phyloP scores from a whole-genome alignment of 2,797 vertebrate species.

The Crypturellus tataupa region DNA sequence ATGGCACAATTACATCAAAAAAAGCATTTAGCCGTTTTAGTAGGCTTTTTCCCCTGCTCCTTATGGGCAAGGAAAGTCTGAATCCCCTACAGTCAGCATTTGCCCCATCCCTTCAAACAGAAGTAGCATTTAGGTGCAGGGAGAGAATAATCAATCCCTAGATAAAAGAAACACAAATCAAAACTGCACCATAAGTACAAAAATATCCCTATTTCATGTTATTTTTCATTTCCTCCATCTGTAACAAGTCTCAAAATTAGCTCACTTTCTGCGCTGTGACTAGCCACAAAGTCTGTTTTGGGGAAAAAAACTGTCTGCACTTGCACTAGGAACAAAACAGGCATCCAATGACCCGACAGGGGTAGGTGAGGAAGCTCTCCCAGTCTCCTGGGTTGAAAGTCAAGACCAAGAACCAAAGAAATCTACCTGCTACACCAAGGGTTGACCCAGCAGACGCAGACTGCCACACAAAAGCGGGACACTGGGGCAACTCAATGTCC shows the following conservation, averaged over 20 bases:
- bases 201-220: neutral
- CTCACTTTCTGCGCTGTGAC: neutral
- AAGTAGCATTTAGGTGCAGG: neutral
- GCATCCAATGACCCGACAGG: accelerated
- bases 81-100: neutral
- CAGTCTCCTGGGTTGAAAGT: too few relatives aligned
- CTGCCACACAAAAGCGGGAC: accelerated
- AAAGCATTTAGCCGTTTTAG: neutral
- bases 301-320: accelerated
- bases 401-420: neutral
- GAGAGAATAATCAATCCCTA: neutral
- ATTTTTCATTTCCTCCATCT: neutral
- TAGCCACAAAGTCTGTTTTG: neutral
- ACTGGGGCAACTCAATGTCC: too few relatives aligned
- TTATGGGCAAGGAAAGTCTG: neutral
- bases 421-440: accelerated
- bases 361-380: accelerated
- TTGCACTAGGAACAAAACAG: neutral
- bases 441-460: neutral
- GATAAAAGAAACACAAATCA: neutral
- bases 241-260: neutral
- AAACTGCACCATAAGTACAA: neutral
- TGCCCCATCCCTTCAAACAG: neutral
- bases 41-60: neutral
- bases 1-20: neutral